A percentile compares a stretch with the other conserved stretches of the same genome.
Conservation (phyloP, 2,888 invertebrate genomes). For the Alviniconcha strummeri region DNA sequence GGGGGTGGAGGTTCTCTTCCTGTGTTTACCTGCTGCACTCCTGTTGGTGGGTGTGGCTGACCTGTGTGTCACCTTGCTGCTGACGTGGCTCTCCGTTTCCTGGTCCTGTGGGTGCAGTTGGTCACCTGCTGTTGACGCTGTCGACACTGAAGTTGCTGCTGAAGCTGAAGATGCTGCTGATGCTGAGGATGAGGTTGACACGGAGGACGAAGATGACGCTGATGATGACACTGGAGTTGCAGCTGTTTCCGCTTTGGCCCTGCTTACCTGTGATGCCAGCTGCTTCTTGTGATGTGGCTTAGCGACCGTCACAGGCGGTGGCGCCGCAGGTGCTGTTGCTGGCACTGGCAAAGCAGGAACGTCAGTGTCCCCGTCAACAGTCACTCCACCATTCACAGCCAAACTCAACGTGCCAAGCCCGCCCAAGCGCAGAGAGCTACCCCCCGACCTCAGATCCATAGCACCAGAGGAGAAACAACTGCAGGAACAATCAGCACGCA, state of each 20-base stretch:
- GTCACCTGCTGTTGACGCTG: not conserved
- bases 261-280: slow-evolving; percentile 20
- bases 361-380: not conserved
- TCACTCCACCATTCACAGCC: not conserved
- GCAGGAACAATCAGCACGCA: not conserved
- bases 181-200: not conserved
- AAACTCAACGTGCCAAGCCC: slow-evolving; percentile 24
- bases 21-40: not conserved
- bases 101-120: not conserved
- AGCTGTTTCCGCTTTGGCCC: not conserved
- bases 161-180: not conserved
- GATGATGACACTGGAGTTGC: not conserved
- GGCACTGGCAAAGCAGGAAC: not conserved
- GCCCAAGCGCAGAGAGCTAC: not conserved
- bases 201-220: not conserved
- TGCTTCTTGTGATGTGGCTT: slow-evolving; percentile 34
- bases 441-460: slow-evolving; percentile 9
- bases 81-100: no score
- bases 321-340: not conserved
- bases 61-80: not conserved
- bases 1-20: slow-evolving; percentile 11
- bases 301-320: not conserved
- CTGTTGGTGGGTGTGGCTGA: not conserved
- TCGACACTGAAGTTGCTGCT: not conserved
- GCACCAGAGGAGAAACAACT: not conserved